Evolutionary conservation across 1,140 invertebrate species (phyloP), one percentile per base, ranked within the genome.

Genomic region (Drosophila parabipectinata): DNA sequence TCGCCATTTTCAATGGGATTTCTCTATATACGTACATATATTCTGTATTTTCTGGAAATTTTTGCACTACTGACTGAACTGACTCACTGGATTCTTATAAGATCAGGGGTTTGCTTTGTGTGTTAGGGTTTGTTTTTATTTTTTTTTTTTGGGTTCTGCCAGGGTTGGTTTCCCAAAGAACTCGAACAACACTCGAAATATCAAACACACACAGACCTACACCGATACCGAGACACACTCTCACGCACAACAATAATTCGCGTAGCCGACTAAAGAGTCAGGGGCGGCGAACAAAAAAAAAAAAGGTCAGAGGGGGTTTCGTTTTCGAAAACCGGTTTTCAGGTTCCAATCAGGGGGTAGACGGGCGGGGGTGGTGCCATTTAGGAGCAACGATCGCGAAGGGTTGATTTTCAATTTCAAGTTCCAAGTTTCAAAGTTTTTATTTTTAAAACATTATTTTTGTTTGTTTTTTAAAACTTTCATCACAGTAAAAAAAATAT

Each of bases 31-130:
- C 32, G 4, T 18, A 55, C 32, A 2, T 18, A 39, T 26, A 24
- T 45, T n/a, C n/a, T 8, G 41, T 21, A 10, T 9, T 41, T 45
- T n/a, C 15, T 8, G 41, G 30, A 14, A 9, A 52, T 32, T 44
- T 44, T 44, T 7, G 41, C 41, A 15, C 14, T 15, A 44, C 41
- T 44, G 41, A 44, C 41, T 44, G 28, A 48, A 44, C 41, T 44
- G 28, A 48, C 28, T 48, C 41, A 48, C 41, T 37, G 24, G 61
- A 69, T 56, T 71, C 67, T 71, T 48, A 71, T 71, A 71, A 71
- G 67, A 71, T 71, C 67, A 48, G 66, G 62, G 66, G 62, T 68
- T 44, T 7, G 21, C 10, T 26, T 57, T 5, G 14, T 10, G 59
- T 21, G 21, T 44, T 44, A 44, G 41, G 41, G 41, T 44, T 44